Base-by-base conservation (phyloP, 2,888 invertebrate species). In the Sphaeridia pumilis region DNA sequence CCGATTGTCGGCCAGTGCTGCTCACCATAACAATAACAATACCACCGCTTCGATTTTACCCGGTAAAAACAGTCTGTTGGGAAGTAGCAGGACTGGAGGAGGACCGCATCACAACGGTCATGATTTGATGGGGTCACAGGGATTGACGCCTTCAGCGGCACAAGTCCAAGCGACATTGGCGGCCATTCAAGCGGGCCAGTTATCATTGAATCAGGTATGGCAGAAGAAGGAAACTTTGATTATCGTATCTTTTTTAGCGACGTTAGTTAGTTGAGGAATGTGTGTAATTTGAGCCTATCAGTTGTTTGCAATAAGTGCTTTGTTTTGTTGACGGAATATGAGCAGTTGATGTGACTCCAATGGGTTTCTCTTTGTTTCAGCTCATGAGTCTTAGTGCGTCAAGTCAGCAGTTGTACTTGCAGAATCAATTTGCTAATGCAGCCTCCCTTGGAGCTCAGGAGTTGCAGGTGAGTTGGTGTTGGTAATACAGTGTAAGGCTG, bases 171-270 rank as follows among this genome's bases (percentile, higher is more conserved):
- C 71, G 21, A 71, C 73, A 20, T 66, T 73, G 26, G 71, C 72
- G 4, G 59, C 57, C 28, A 67, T 73, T 20, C 73, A 73, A 59
- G 71, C 73, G 43, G 72, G 72, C 31, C 72, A 72, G 56, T 66
- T 73, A 36, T 70, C 72, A 34, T 66, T 72, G 49, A 72, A 70
- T 60, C 73, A 73, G 69, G 70, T 73, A 59, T 55, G 49, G n/a
- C n/a, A n/a, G n/a, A n/a, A n/a, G n/a, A n/a, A n/a, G n/a, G n/a
- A n/a, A n/a, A n/a, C n/a, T n/a, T n/a, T n/a, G n/a, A n/a, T n/a
- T n/a, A n/a, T n/a, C n/a, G n/a, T n/a, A n/a, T n/a, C n/a, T n/a
- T n/a, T n/a, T n/a, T n/a, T n/a, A n/a, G n/a, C n/a, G n/a, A n/a
- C n/a, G n/a, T n/a, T n/a, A n/a, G n/a, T n/a, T n/a, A n/a, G n/a